A percentile compares a stretch with the other conserved stretches of the same genome.
These are phyloP conservation scores for Helostoma temminkii DNA, from an alignment of 2,797 vertebrate genomes.

Conservation along the genomic window DNA sequence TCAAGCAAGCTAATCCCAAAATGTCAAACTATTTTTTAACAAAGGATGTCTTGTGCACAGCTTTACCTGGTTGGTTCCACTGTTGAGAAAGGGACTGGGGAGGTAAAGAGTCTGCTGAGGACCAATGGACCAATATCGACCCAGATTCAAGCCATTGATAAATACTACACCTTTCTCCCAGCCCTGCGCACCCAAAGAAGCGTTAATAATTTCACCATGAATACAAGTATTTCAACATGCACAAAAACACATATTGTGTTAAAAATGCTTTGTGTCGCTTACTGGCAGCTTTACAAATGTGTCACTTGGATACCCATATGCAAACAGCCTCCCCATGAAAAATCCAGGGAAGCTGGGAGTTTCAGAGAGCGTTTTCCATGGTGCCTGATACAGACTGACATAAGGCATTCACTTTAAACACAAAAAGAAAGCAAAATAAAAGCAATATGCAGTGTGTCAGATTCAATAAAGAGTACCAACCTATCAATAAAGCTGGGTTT, in stretches of 20 bases:
- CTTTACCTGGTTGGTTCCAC: conserved; percentile 90
- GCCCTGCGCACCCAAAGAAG: conserved; percentile 82
- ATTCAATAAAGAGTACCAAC: conserved; percentile 78
- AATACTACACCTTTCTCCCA: conserved; percentile 96
- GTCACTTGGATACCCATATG: conserved; percentile 88
- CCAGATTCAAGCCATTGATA: conserved; percentile 91
- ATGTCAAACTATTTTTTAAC: not conserved
- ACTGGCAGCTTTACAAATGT: conserved; percentile 93
- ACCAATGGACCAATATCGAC: conserved; percentile 95
- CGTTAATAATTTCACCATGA: not conserved
- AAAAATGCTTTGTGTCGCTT: conserved; percentile 52
- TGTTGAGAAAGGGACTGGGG: conserved; percentile 89
- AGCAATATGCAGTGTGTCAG: conserved; percentile 10
- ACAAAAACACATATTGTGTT: not conserved
- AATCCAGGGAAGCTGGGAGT: conserved; percentile 88
- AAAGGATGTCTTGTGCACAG: not conserved
- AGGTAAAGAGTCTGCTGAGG: conserved; percentile 95
- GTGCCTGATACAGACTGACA: conserved; percentile 81
- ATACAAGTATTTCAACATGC: not conserved
- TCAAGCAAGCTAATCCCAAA: not conserved
- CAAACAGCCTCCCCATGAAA: conserved; percentile 88
- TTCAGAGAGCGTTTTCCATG: conserved; percentile 85
- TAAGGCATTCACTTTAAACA: conserved; percentile 30
- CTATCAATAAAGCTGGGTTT: conserved; percentile 91
- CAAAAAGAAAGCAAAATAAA: conserved; percentile 29